Evolutionary conservation across 1,140 invertebrate genomes (phyloP), one percentile per base, ranked within the genome.

Genomic region (Bilobella aurantiaca): DNA sequence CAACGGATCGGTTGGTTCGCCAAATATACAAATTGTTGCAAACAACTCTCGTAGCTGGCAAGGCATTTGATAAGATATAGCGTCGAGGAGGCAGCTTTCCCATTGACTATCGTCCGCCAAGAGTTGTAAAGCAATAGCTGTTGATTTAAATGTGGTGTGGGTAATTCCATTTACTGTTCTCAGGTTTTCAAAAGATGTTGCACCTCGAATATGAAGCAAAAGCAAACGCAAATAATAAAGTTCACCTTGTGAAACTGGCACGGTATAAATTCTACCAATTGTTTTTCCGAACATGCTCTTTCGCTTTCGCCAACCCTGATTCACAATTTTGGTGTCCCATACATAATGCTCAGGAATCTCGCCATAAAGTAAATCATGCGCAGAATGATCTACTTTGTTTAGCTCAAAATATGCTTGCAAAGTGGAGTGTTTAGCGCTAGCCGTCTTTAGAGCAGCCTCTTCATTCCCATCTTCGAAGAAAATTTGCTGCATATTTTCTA

Each of bases 401-500:
- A 71, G 49, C n/a, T 64, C 30, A 56, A 71, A 69, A 61, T 57
- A 76, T 8, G 71, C 72, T 2, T 58, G 69, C 21, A 76, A 58
- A 1, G 57, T 75, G 1, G 34, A 49, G 3, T 65, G 53, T 30
- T n/a, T 28, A 29, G 8, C 32, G n/a, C 2, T 27, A 5, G 5
- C 53, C 1, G 3, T 18, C 3, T 28, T 16, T 16, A 63, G n/a
- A 16, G 58, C 47, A 14, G 23, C 59, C 16, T 63, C 30, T 58
- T 73, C 68, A 14, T 69, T 28, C 1, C 64, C 68, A 5, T 53
- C 57, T 46, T 61, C 12, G 68, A 68, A 76, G 27, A 61, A 62
- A 62, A 68, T 77, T 77, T 12, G 12, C 69, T 81, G 77, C 62
- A 76, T 74, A 74, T 78, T 79, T 73, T 78, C 75, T 27, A 82